Evolutionary conservation across 2,113 vertebrate species (phyloP).

Genomic region (Oryzias javanicus): DNA sequence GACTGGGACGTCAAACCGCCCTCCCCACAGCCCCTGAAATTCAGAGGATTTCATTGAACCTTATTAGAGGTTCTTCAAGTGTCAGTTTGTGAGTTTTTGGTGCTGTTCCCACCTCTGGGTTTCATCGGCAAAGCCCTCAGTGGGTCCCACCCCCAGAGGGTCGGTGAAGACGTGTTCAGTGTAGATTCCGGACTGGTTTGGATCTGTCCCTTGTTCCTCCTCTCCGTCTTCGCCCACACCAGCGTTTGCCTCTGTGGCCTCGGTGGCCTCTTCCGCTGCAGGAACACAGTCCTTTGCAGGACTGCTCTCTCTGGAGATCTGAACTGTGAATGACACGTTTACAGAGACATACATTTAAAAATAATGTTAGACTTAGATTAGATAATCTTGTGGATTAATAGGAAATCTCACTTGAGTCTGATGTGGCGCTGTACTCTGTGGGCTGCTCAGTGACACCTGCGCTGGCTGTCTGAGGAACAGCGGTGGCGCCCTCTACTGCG

Average conservation of each 20-base stretch:
- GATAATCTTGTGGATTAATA: too few relatives aligned
- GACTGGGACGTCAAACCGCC: slow-evolving; percentile 35
- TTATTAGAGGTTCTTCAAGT: neutral
- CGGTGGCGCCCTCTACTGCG: slow-evolving; percentile 82
- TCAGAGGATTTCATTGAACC: neutral
- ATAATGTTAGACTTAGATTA: too few relatives aligned
- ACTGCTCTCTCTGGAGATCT: slow-evolving; percentile 71
- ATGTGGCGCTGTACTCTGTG: slow-evolving; percentile 70
- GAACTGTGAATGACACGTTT: slow-evolving; percentile 33
- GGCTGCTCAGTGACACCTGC: slow-evolving; percentile 80
- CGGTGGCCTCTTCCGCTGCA: slow-evolving; percentile 91
- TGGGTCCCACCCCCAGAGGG: slow-evolving; percentile 75
- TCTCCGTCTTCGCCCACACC: slow-evolving; percentile 76
- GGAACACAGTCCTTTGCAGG: slow-evolving; percentile 80
- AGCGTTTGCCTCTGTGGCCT: slow-evolving; percentile 86
- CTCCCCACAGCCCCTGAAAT: slow-evolving; percentile 49
- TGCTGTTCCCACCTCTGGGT: slow-evolving; percentile 47
- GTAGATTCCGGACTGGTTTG: slow-evolving; percentile 82
- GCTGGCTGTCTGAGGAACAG: slow-evolving; percentile 85
- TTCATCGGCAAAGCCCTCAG: slow-evolving; percentile 53
- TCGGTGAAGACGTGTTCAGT: slow-evolving; percentile 96
- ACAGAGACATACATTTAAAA: neutral
- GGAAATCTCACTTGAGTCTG: slow-evolving; percentile 43
- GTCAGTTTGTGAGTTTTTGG: neutral
- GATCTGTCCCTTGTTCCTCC: slow-evolving; percentile 59